phyloP scores from a whole-genome alignment of 2,113 vertebrate genomes.

The Procavia capensis region DNA sequence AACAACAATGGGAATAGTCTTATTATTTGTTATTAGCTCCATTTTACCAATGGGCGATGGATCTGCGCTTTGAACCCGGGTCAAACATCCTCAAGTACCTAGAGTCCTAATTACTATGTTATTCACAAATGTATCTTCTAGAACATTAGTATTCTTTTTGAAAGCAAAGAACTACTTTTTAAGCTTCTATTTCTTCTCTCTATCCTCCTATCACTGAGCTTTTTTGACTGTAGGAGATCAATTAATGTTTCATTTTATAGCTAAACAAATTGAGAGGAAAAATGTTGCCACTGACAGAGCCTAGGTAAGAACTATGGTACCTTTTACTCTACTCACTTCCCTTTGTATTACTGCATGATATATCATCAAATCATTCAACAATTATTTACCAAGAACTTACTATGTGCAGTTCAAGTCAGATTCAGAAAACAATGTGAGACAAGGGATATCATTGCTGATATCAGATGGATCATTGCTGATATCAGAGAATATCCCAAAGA shows the following conservation, averaged over 20 bases:
- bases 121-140: not conserved
- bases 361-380: not conserved
- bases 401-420: not conserved
- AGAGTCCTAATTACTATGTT: not conserved
- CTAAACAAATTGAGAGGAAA: not conserved
- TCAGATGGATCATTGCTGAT: too few relatives aligned
- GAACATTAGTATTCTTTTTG: not conserved
- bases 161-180: not conserved
- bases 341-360: not conserved
- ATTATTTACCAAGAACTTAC: not conserved
- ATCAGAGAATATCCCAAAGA: too few relatives aligned
- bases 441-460: too few relatives aligned
- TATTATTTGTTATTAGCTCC: not conserved
- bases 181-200: not conserved
- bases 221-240: not conserved
- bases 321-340: not conserved
- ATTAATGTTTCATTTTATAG: constrained; percentile 2
- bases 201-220: not conserved
- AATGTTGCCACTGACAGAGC: not conserved
- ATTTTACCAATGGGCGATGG: not conserved
- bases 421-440: too few relatives aligned
- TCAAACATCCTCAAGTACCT: not conserved
- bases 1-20: not conserved
- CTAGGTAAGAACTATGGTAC: not conserved
- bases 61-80: not conserved